Base-by-base conservation (phyloP, 2,113 vertebrate species). In the Lipophrys pholis region DNA sequence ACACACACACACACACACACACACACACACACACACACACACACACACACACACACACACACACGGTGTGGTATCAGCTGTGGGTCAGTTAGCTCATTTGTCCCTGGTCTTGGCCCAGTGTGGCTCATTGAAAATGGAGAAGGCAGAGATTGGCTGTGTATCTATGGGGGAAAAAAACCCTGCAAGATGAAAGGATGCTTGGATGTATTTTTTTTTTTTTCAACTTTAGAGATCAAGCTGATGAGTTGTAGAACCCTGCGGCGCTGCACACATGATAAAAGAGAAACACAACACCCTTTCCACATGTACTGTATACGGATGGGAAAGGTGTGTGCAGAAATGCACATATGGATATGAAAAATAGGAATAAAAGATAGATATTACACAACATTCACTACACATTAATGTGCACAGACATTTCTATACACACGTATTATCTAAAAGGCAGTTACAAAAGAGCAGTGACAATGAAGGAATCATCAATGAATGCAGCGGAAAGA, bases 151-250 rank as follows among this genome's bases (percentile, higher is more conserved):
- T 76, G 66, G 59, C 62, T 71, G 70, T 58, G 66, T 53, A 56
- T 61, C 43, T 46, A 17, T 17, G n/a, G 16, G 5, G 5, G 16
- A 86, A 30, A 30, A 4, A 30, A 30, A 30, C 2, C 21, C 21
- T 30, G 21, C 21, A 30, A 30, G 76, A 92, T 84, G 73, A 89
- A 91, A 91, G 76, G 73, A 69, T 70, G 82, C 75, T 57, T 39
- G 76, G 71, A 53, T 82, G 65, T 78, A 30, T 30, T 30, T 30
- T 30, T 81, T 30, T 30, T 81, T 80, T 82, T 79, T 75, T 66
- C 68, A 78, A 89, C 85, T 87, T 78, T 78, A 86, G 76, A 90
- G 90, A 92, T 91, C 86, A 91, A 91, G 82, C 83, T 71, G 73
- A 87, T 85, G 86, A 72, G 78, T 85, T 90, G 84, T 81, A 80